phyloP scores from a whole-genome alignment of 2,113 vertebrate genomes.

The Archocentrus centrarchus region DNA sequence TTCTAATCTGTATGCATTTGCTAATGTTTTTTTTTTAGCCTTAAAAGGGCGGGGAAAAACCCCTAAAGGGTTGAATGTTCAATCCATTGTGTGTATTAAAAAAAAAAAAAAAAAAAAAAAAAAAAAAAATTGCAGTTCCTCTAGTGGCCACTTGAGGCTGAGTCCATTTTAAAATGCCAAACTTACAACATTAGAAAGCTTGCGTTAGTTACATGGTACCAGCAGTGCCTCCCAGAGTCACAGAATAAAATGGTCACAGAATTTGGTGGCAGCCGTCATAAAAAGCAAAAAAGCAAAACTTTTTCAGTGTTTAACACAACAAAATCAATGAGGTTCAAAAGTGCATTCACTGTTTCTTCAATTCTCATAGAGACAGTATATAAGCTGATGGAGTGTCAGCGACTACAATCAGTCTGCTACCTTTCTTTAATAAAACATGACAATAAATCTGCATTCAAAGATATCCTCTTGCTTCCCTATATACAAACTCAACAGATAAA shows the following conservation, averaged over 20 bases:
- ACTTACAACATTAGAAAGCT: not conserved
- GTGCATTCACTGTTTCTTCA: slow-evolving; percentile 31
- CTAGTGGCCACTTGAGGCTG: not conserved
- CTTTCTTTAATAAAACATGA: not conserved
- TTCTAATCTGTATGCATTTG: not conserved
- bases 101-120: too few species aligned
- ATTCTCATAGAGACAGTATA: slow-evolving; percentile 48
- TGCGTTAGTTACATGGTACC: not conserved
- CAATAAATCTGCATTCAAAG: not conserved
- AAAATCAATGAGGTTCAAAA: slow-evolving; percentile 41
- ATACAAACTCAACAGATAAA: not conserved
- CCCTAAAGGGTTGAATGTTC: not conserved
- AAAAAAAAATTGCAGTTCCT: not conserved
- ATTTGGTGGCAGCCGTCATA: slow-evolving; percentile 5
- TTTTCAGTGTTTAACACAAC: slow-evolving; percentile 27
- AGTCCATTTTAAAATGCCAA: not conserved
- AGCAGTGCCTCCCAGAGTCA: not conserved
- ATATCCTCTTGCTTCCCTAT: not conserved
- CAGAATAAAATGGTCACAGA: not conserved
- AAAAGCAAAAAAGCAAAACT: slow-evolving; percentile 24
- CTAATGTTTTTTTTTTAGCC: not conserved
- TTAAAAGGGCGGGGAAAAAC: not conserved
- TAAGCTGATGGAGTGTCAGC: not conserved
- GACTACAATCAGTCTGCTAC: slow-evolving; percentile 18
- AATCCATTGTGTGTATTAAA: not conserved